phyloP scores from a whole-genome alignment of 2,888 invertebrate species.

The Netelia melanura region DNA sequence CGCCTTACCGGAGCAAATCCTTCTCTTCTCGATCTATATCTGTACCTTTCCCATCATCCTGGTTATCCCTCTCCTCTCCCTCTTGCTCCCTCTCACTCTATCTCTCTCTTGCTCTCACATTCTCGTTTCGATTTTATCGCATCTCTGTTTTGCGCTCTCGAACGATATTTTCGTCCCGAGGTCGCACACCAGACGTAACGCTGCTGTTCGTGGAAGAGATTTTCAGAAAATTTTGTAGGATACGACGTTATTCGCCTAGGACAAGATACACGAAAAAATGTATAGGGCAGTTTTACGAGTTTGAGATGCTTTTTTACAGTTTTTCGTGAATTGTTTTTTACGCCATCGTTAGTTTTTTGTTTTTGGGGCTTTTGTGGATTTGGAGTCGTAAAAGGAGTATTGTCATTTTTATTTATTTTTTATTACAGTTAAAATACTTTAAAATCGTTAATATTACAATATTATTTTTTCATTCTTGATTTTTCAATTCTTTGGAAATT shows the following conservation, averaged over 20 bases:
- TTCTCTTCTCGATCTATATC: constrained; percentile 25
- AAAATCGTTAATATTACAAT: too few relatives aligned
- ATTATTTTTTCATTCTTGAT: too few relatives aligned
- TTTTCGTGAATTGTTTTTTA: constrained; percentile 12
- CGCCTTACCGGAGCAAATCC: constrained; percentile 67
- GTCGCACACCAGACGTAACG: constrained; percentile 32
- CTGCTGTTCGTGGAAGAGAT: constrained; percentile 24
- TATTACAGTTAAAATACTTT: too few relatives aligned
- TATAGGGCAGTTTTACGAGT: too few relatives aligned
- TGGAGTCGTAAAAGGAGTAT: too few relatives aligned
- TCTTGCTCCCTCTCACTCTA: not conserved
- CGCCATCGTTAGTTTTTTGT: not conserved
- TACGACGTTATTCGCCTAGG: too few relatives aligned
- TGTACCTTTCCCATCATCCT: constrained; percentile 3
- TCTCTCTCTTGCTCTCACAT: not conserved
- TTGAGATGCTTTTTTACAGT: not conserved
- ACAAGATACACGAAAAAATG: too few relatives aligned
- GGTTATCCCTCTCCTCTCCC: not conserved
- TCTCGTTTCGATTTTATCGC: constrained; percentile 22
- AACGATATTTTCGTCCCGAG: constrained; percentile 62
- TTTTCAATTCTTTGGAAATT: too few relatives aligned
- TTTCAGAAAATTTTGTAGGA: too few relatives aligned
- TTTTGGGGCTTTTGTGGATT: not conserved
- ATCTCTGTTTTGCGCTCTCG: constrained; percentile 21
- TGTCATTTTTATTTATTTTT: too few relatives aligned